Evolutionary conservation across 2,888 invertebrate species (phyloP), one percentile per base, ranked within the genome.

Genomic region (Thelaira solivaga): DNA sequence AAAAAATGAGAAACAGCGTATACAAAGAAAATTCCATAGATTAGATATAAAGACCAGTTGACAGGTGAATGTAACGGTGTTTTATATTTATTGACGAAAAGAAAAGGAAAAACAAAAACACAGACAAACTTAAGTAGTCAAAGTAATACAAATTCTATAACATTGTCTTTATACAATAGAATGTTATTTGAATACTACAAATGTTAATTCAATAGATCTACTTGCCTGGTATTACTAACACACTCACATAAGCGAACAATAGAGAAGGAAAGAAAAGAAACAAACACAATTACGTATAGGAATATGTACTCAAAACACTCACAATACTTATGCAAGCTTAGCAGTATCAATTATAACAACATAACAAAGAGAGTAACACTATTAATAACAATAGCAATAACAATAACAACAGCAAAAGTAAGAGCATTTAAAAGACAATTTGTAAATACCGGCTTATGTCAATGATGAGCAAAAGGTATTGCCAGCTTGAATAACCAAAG

Each of bases 391-490:
- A 18, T 10, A 67, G 22, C 20, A 65, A 69, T 22, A 59, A 53
- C 16, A 67, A 36, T 20, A 72, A 20, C 31, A 53, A 22, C 10
- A 31, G 8, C 7, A 16, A 5, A 64, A 55, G 13, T 22, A 59
- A 10, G 36, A 57, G 26, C 39, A 68, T 22, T 39, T 55, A 18
- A 29, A 59, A 10, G 36, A 57, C 34, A 45, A 68, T 22, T 39
- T 55, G 55, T 57, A 78, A 78, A 74, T 74, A 51, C 78, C 73
- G 73, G 73, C 65, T 69, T 73, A 78, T 73, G 77, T 43, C 16
- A 47, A 34, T 51, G 4, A n/a, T 10, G 1, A 41, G 8, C n/a
- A n/a, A n/a, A n/a, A 49, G 13, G 71, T 20, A 76, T 69, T 78
- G 78, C 78, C 78, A 78, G 51, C 39, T 13, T 39, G 16, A 39